phyloP scores from a whole-genome alignment of 2,113 vertebrate genomes.

The Phrynocephalus versicolor region DNA sequence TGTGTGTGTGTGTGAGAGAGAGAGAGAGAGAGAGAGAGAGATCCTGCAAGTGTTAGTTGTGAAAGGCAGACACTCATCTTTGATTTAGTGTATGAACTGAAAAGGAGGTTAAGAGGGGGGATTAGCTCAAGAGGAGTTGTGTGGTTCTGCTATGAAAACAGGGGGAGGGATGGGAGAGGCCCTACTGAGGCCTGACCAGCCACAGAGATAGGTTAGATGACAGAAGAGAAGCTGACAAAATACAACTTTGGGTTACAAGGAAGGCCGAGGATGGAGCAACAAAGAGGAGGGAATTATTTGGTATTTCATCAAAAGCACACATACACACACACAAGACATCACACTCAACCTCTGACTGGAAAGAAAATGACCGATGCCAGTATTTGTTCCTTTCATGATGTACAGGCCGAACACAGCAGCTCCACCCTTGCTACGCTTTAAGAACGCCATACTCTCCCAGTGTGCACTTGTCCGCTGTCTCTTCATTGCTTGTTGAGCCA shows the following conservation, averaged over 20 bases:
- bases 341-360: slow-evolving; percentile 11
- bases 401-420: slow-evolving; percentile 24
- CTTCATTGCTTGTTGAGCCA: slow-evolving; percentile 72
- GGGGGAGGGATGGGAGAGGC: not conserved
- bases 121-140: not conserved
- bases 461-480: slow-evolving; percentile 53
- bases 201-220: not conserved
- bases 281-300: not conserved
- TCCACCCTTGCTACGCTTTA: slow-evolving; percentile 72
- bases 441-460: slow-evolving; percentile 68
- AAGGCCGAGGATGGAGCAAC: not conserved
- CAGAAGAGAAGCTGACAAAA: not conserved
- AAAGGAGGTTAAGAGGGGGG: not conserved
- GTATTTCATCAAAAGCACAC: not conserved
- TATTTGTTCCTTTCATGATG: slow-evolving; percentile 20
- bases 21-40: no score
- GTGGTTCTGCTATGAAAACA: not conserved
- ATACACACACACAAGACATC: not conserved
- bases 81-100: not conserved
- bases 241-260: not conserved
- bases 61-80: not conserved
- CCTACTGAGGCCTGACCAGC: not conserved
- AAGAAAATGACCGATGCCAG: slow-evolving; percentile 35
- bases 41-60: not conserved
- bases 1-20: no score